phyloP scores from a whole-genome alignment of 2,113 vertebrate genomes.

The Nothobranchius kuhntae region DNA sequence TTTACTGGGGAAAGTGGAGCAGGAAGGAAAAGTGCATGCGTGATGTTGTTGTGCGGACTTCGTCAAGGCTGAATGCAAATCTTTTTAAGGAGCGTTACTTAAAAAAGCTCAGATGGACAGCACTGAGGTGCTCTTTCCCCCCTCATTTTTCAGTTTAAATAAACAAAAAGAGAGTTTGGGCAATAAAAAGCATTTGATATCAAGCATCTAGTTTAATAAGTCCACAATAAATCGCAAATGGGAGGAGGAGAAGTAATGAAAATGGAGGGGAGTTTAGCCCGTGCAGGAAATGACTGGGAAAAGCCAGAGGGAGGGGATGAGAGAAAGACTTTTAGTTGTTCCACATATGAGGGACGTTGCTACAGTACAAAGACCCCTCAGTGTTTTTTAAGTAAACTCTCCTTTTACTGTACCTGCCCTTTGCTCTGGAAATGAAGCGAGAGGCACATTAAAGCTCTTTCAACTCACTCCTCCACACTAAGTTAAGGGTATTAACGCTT shows the following conservation, averaged over 20 bases:
- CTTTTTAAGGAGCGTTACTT: conserved; percentile 51
- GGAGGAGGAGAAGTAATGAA: conserved; percentile 74
- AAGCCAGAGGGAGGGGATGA: conserved; percentile 60
- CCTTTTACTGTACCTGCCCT: conserved; percentile 52
- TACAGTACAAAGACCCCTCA: conserved; percentile 72
- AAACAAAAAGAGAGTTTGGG: conserved; percentile 63
- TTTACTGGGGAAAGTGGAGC: conserved; percentile 33
- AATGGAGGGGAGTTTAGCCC: conserved; percentile 69
- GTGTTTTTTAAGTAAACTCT: conserved; percentile 63
- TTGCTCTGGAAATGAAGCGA: conserved; percentile 52
- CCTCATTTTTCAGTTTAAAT: conserved; percentile 54
- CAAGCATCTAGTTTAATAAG: conserved; percentile 69
- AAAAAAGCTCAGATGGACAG: conserved; percentile 41
- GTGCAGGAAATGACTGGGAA: conserved; percentile 79
- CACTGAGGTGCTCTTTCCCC: conserved; percentile 23
- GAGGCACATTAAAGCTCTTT: conserved; percentile 54
- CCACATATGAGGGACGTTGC: conserved; percentile 62
- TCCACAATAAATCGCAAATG: conserved; percentile 67
- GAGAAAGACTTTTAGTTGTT: conserved; percentile 68
- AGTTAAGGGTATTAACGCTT: conserved; percentile 51
- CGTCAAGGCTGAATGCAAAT: conserved; percentile 46
- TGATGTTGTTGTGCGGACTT: conserved; percentile 32
- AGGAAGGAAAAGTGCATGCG: conserved; percentile 24
- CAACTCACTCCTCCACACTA: conserved; percentile 40
- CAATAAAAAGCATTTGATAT: conserved; percentile 77